Percentiles rank a stretch among this genome's conserved stretches.
Conservation (phyloP, 2,888 invertebrate genomes). For the Acanthosepion pharaonis region DNA sequence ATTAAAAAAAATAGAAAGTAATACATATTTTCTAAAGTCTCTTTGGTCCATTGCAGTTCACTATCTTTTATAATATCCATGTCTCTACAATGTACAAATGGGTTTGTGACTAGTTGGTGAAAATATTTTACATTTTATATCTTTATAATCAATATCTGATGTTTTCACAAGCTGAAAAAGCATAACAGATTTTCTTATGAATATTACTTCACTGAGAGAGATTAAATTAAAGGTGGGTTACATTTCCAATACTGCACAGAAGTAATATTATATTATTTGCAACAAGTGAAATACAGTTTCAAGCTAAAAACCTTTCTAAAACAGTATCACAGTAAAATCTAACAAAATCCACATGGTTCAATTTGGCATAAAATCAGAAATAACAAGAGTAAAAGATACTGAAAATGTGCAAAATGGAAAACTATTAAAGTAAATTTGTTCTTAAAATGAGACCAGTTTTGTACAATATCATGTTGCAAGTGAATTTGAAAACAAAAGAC, state of each 20-base stretch:
- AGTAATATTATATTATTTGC: neutral
- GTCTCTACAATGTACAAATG: neutral
- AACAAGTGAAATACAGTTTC: neutral
- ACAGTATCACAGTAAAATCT: too few relatives aligned
- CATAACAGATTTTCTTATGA: neutral
- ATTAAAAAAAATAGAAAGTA: neutral
- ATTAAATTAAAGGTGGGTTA: neutral
- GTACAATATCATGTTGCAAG: neutral
- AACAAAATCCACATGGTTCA: neutral
- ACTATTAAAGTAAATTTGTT: neutral
- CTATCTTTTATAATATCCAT: neutral
- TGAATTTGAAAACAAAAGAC: neutral
- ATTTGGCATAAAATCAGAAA: slow-evolving; percentile 4
- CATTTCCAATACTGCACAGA: neutral
- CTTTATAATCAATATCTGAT: neutral
- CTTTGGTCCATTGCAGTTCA: neutral
- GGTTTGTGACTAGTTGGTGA: neutral
- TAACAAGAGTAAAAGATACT: neutral
- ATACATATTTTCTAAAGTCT: neutral
- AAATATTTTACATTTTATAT: neutral
- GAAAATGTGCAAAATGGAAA: neutral
- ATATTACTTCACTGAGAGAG: neutral
- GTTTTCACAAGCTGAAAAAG: neutral
- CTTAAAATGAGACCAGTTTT: neutral
- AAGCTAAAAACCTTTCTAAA: neutral